Conservation (phyloP, 2,797 vertebrate species). For the Sarcophilus harrisii region DNA sequence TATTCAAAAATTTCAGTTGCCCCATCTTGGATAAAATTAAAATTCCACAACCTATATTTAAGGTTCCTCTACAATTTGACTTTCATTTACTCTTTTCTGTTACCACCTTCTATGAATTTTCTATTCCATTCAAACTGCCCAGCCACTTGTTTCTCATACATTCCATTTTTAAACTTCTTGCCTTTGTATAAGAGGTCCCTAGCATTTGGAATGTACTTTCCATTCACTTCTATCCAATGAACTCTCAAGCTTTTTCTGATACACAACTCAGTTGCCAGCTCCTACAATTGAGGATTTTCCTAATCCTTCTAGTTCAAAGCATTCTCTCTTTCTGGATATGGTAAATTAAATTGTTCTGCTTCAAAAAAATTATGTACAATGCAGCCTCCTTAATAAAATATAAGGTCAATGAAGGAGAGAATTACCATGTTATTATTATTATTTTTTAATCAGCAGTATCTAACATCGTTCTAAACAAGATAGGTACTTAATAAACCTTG, state of each 20-base stretch:
- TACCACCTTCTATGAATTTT: neutral
- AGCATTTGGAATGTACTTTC: neutral
- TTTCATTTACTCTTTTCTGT: neutral
- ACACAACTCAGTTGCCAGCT: no score
- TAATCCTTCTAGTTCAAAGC: neutral
- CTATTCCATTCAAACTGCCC: neutral
- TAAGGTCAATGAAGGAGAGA: neutral
- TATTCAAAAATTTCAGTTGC: neutral
- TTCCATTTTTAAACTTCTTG: neutral
- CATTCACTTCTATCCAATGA: neutral
- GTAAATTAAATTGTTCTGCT: neutral
- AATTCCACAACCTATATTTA: neutral
- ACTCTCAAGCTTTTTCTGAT: no score
- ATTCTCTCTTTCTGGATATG: neutral
- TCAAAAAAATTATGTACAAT: neutral
- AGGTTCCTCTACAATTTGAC: neutral
- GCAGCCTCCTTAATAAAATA: neutral
- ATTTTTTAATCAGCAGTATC: neutral
- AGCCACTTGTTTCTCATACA: neutral
- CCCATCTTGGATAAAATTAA: neutral
- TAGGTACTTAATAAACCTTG: neutral
- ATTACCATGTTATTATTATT: neutral
- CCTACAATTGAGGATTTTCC: neutral
- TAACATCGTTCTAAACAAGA: neutral
- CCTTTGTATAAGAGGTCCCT: neutral